These are phyloP conservation scores for Gadus chalcogrammus DNA, from an alignment of 2,113 vertebrate species.

Conservation along the genomic window DNA sequence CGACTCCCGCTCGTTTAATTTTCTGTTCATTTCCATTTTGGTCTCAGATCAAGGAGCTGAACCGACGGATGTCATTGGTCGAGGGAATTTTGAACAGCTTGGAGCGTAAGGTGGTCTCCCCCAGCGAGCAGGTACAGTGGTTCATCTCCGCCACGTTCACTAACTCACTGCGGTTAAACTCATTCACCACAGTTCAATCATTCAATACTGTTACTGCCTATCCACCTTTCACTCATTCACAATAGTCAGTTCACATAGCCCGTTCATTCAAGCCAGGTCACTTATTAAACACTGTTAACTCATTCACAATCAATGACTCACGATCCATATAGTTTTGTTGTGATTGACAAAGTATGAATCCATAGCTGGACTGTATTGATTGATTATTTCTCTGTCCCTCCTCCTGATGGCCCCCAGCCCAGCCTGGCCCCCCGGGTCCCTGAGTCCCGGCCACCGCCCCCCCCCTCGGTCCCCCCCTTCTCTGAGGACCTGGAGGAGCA, in stretches of 20 bases:
- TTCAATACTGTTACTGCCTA: too few relatives aligned
- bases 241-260: too few relatives aligned
- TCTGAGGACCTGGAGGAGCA: slow-evolving; percentile 71
- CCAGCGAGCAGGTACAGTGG: slow-evolving; percentile 62
- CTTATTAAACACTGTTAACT: too few relatives aligned
- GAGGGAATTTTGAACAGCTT: slow-evolving; percentile 71
- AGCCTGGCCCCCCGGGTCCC: slow-evolving; percentile 20
- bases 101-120: slow-evolving; percentile 69
- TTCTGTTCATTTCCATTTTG: background rate
- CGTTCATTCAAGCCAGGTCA: too few relatives aligned
- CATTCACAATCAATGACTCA: too few relatives aligned
- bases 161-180: too few relatives aligned
- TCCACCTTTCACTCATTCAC: too few relatives aligned
- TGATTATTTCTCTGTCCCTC: background rate
- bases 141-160: too few relatives aligned
- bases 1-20: background rate
- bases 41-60: slow-evolving; percentile 75
- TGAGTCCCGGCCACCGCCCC: slow-evolving; percentile 31
- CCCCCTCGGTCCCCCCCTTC: slow-evolving; percentile 53
- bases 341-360: too few relatives aligned
- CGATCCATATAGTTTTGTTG: too few relatives aligned
- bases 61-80: slow-evolving; percentile 69
- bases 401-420: background rate
- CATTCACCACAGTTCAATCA: too few relatives aligned
- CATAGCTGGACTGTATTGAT: too few relatives aligned